These are phyloP conservation scores for Rhyzopertha dominica DNA, from an alignment of 1,140 invertebrate genomes.

Conservation along the genomic window DNA sequence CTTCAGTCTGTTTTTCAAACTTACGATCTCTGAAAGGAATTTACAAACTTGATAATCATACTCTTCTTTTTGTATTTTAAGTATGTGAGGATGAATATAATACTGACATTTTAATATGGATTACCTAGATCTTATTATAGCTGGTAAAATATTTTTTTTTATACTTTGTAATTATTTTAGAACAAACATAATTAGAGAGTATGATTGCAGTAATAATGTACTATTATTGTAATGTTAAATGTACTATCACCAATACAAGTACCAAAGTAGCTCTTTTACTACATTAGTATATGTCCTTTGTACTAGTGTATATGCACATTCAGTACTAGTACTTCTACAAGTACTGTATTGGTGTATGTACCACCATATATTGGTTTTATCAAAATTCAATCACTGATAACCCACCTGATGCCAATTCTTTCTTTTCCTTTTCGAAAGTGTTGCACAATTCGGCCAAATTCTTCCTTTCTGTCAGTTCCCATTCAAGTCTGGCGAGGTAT, in stretches of 20 bases:
- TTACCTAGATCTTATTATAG: no score
- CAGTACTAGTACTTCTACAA: no score
- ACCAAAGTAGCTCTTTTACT: no score
- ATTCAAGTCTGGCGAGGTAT: conserved; percentile 81
- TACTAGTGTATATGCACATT: no score
- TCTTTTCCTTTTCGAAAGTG: conserved; percentile 70
- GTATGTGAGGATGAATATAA: background rate
- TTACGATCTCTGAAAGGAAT: conserved; percentile 60
- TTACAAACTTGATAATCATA: background rate
- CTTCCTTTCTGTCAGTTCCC: conserved; percentile 87
- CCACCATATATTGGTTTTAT: conserved; percentile 9
- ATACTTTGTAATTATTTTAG: no score
- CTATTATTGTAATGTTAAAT: no score
- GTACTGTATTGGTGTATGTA: no score
- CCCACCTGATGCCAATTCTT: conserved; percentile 48
- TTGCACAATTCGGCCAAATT: conserved; percentile 72
- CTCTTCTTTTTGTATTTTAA: conserved; percentile 4
- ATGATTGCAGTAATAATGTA: no score
- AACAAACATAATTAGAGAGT: conserved; percentile 1
- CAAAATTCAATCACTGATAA: background rate
- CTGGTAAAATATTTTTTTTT: no score
- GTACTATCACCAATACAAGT: no score
- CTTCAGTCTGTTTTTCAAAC: conserved; percentile 74
- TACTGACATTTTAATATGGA: no score
- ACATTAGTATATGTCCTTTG: no score